A percentile compares a stretch with the other conserved stretches of the same genome.
These are phyloP conservation scores for Phrixothrix hirtus DNA, from an alignment of 2,888 invertebrate genomes.

Conservation along the genomic window DNA sequence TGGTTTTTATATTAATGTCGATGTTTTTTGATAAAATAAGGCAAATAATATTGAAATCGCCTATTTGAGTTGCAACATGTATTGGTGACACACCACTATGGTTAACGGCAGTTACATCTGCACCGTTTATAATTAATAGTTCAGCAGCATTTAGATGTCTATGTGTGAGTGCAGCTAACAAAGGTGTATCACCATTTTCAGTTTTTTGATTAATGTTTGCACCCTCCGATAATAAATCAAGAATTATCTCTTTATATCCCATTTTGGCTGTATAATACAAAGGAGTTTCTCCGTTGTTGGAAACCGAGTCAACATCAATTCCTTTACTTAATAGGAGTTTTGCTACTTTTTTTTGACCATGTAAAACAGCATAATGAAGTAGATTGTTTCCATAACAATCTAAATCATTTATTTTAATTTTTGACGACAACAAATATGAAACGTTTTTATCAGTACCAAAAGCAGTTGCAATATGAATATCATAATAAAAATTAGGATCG, in stretches of 20 bases:
- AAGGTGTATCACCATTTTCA: background rate
- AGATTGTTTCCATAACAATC: conserved; percentile 1
- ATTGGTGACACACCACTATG: background rate
- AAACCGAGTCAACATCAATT: background rate
- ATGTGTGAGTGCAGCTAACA: background rate
- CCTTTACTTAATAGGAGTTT: conserved; percentile 2
- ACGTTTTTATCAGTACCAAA: conserved; percentile 6
- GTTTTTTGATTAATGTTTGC: background rate
- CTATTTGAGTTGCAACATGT: background rate
- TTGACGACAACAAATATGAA: background rate
- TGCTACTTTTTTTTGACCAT: background rate
- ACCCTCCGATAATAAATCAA: background rate
- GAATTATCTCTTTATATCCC: too few species aligned
- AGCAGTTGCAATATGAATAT: background rate
- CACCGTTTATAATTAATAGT: background rate
- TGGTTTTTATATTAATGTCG: background rate
- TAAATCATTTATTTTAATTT: background rate
- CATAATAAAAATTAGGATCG: too few species aligned
- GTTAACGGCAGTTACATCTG: background rate
- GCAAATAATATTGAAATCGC: background rate
- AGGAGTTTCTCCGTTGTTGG: background rate
- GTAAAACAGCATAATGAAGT: conserved; percentile 8
- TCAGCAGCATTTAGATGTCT: background rate
- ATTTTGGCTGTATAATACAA: background rate
- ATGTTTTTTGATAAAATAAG: background rate